Base-by-base conservation (phyloP, 2,113 vertebrate species). In the Oxyruncus cristatus region DNA sequence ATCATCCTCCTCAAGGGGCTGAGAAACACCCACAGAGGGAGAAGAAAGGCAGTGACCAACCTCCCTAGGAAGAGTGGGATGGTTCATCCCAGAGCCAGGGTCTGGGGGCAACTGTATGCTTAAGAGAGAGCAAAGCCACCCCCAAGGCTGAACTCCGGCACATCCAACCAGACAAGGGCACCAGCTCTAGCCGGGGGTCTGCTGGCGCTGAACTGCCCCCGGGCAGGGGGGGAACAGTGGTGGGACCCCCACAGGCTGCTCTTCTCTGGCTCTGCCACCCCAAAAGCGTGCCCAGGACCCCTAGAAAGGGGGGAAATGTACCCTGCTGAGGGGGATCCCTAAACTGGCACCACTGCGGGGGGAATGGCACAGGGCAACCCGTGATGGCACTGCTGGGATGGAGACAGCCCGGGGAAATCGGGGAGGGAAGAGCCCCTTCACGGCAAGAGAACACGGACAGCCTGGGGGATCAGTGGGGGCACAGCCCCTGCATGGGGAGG, bases 371-470 rank as follows among this genome's bases (percentile, higher is more conserved):
- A 2, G 8, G 17, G 17, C 4, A 4, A 23, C 20, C 62, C 3
- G 6, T 7, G 65, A 22, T 49, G 71, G 42, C 66, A 42, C 44
- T 35, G 83, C 78, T 16, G 42, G 85, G 41, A 1, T 7, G 23
- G 32, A 42, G 53, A 58, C 0, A 15, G 21, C 27, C 16, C 2
- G 5, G 20, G 12, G 37, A 18, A 18, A 3, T 0, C 4, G 28
- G 26, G 44, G 15, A 33, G 23, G 44, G 11, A 7, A 47, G 32
- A 47, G 65, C 30, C 32, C 30, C 9, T 21, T 7, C 28, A 66
- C 14, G 9, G 30, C 30, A 21, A 32, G 30, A 30, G 41, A 20
- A 44, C 14, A 24, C 14, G 30, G 37, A 44, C 13, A 23, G 46
- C n/a, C 5, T 32, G 20, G 12, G 41, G 41, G 14, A 44, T 44